Conservation (phyloP, 2,888 invertebrate genomes). For the Stegana nigrithorax region DNA sequence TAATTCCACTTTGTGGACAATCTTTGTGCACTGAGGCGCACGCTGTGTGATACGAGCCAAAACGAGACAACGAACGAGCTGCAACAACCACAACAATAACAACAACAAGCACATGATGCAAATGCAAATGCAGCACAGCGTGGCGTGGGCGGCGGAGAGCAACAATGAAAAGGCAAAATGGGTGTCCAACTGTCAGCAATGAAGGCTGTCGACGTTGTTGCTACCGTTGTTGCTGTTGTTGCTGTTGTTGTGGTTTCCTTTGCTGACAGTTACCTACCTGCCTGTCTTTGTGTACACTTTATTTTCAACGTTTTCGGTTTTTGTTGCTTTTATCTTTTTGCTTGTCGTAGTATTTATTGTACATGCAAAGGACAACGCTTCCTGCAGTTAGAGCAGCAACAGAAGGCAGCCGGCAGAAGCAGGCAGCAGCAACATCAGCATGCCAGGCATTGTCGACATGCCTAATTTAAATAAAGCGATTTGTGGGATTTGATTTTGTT, state of each 20-base stretch:
- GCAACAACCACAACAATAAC: background rate
- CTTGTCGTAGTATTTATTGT: too few species aligned
- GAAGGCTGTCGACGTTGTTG: background rate
- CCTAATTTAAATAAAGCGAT: slow-evolving; percentile 27
- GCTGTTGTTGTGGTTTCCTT: background rate
- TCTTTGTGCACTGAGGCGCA: slow-evolving; percentile 35
- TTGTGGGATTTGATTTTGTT: slow-evolving; percentile 3
- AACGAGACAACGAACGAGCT: background rate
- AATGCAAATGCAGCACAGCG: background rate
- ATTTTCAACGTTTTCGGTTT: too few species aligned
- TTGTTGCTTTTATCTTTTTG: too few species aligned
- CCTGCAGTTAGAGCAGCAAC: too few species aligned
- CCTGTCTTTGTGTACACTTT: too few species aligned
- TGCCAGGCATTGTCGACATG: background rate
- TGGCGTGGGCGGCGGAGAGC: too few species aligned
- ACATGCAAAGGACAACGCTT: background rate
- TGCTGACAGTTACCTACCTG: too few species aligned
- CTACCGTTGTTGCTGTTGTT: background rate
- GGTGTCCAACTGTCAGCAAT: background rate
- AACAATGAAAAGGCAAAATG: background rate
- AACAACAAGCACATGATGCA: background rate
- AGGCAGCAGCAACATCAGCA: background rate
- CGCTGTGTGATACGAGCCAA: background rate
- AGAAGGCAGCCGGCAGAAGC: background rate
- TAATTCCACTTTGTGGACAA: slow-evolving; percentile 57